phyloP scores from a whole-genome alignment of 1,140 invertebrate species.

The Bombus ignitus region DNA sequence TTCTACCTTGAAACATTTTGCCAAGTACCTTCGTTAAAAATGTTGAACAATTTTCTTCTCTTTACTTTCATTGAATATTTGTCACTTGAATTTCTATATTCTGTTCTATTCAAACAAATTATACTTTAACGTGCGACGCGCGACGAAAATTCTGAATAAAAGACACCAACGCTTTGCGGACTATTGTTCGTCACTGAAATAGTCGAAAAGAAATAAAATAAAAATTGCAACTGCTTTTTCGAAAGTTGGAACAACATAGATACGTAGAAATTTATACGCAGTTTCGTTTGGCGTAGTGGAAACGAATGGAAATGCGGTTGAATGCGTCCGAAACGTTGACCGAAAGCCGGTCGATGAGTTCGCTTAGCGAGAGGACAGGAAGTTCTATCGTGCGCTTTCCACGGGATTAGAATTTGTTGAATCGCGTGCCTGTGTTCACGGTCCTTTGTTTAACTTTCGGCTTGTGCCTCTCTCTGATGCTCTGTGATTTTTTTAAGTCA shows the following conservation, averaged over 20 bases:
- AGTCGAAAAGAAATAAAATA: neutral
- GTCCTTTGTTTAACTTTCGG: constrained; percentile 40
- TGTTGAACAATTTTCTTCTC: too few species aligned
- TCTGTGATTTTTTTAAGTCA: constrained; percentile 16
- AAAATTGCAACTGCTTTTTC: neutral
- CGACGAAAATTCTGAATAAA: too few species aligned
- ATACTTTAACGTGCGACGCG: too few species aligned
- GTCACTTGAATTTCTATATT: too few species aligned
- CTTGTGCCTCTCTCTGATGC: neutral
- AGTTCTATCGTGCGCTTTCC: constrained; percentile 1
- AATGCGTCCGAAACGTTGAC: constrained; percentile 11
- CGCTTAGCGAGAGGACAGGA: constrained; percentile 8
- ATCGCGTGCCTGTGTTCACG: constrained; percentile 20
- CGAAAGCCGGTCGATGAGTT: neutral
- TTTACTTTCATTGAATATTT: too few species aligned
- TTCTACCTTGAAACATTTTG: neutral
- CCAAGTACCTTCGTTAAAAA: too few species aligned
- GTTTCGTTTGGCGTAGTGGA: neutral
- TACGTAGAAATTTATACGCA: neutral
- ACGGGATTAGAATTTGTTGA: constrained; percentile 44
- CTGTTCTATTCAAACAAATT: too few species aligned
- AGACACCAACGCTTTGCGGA: too few species aligned
- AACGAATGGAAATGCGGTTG: constrained; percentile 30
- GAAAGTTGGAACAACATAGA: neutral
- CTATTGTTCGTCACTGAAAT: neutral